phyloP scores from a whole-genome alignment of 2,797 vertebrate species.

The Fistularia commersonii region DNA sequence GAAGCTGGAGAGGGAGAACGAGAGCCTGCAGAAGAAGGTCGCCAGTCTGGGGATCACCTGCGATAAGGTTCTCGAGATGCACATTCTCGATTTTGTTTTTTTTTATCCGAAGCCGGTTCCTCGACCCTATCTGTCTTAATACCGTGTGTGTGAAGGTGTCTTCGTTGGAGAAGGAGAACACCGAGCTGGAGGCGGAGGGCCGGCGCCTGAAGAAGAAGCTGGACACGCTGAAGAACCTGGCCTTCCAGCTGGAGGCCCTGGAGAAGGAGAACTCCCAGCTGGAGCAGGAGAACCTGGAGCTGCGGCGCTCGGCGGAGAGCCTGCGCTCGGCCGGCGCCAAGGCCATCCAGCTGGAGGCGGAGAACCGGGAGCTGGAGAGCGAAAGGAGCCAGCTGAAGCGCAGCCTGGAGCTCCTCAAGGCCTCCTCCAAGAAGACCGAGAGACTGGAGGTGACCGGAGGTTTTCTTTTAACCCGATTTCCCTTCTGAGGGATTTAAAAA shows the following conservation, averaged over 20 bases:
- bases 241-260: slow-evolving; percentile 88
- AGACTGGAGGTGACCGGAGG: slow-evolving; percentile 89
- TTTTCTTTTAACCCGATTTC: too few relatives aligned
- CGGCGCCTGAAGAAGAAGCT: slow-evolving; percentile 90
- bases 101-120: not conserved
- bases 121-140: not conserved
- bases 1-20: slow-evolving; percentile 89
- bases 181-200: slow-evolving; percentile 86
- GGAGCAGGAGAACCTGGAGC: slow-evolving; percentile 90
- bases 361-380: slow-evolving; percentile 92
- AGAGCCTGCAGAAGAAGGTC: slow-evolving; percentile 90
- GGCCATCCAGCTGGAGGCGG: slow-evolving; percentile 86
- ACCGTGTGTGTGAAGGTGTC: slow-evolving; percentile 55
- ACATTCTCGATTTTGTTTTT: not conserved
- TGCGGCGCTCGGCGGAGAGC: slow-evolving; percentile 85
- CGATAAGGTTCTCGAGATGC: slow-evolving; percentile 76
- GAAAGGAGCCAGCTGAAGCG: slow-evolving; percentile 90
- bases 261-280: slow-evolving; percentile 94
- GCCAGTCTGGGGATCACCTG: slow-evolving; percentile 90
- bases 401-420: slow-evolving; percentile 90
- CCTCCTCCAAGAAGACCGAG: slow-evolving; percentile 92
- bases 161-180: slow-evolving; percentile 89
- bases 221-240: slow-evolving; percentile 86
- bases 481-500: too few relatives aligned
- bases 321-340: slow-evolving; percentile 84